Evolutionary conservation across 1,140 invertebrate species (phyloP).

Genomic region (Homalodisca vitripennis): DNA sequence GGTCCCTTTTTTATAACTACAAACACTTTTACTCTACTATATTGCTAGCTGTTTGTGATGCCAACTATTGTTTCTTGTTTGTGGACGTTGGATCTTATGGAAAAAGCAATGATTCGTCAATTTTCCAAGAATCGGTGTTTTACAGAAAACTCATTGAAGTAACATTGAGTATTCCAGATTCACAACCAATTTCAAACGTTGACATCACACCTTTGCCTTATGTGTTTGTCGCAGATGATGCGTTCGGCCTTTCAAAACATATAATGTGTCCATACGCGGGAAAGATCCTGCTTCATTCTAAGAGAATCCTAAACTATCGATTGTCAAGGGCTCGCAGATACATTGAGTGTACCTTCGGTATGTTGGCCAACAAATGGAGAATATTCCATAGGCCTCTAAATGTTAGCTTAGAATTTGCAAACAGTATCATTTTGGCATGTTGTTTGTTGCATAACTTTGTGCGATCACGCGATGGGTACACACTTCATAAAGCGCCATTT

Average conservation of each 20-base stretch:
- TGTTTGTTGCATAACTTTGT: constrained; percentile 35
- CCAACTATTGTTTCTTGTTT: constrained; percentile 12
- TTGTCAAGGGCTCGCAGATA: constrained; percentile 38
- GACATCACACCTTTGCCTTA: constrained; percentile 1
- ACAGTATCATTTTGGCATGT: constrained; percentile 37
- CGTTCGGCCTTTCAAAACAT: constrained; percentile 46
- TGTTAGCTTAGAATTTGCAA: constrained; percentile 36
- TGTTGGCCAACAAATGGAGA: constrained; percentile 44
- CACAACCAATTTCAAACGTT: not conserved
- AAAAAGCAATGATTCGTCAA: constrained; percentile 21
- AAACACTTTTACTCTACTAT: constrained; percentile 11
- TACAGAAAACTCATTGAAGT: constrained; percentile 5
- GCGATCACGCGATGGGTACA: constrained; percentile 19
- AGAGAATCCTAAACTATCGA: constrained; percentile 44
- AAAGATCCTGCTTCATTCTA: constrained; percentile 20
- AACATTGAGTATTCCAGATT: constrained; percentile 10
- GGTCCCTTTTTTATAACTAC: not conserved
- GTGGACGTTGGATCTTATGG: constrained; percentile 29
- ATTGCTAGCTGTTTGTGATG: constrained; percentile 12
- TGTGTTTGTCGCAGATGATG: constrained; percentile 47
- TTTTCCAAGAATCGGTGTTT: constrained; percentile 30
- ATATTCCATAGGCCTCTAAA: constrained; percentile 43
- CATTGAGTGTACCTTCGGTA: constrained; percentile 45
- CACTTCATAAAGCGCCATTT: constrained; percentile 38
- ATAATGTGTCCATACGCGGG: constrained; percentile 42